Percentiles rank a stretch among this genome's conserved stretches.
phyloP scores from a whole-genome alignment of 2,113 vertebrate genomes.

The Cariama cristata region DNA sequence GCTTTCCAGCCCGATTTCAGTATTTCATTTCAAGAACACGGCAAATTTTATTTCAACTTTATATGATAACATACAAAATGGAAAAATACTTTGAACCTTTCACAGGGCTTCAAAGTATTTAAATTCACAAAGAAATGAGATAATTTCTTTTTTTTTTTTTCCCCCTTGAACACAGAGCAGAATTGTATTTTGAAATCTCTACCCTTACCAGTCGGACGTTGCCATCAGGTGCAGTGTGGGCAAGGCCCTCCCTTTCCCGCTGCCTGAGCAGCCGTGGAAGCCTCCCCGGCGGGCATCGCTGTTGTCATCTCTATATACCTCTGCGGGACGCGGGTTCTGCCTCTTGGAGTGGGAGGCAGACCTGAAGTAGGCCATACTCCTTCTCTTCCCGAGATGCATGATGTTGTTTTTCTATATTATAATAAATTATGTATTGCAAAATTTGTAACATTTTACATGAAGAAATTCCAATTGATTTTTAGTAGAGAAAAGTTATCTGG shows the following conservation, averaged over 20 bases:
- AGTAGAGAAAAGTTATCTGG: not conserved
- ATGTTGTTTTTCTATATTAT: not conserved
- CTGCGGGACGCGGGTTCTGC: not conserved
- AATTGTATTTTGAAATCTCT: not conserved
- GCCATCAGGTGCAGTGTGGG: not conserved
- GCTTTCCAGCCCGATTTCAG: not conserved
- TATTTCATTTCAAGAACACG: not conserved
- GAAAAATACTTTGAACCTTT: not conserved
- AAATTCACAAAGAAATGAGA: not conserved
- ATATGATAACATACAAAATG: not conserved
- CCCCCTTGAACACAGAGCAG: fast-evolving
- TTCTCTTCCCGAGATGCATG: not conserved
- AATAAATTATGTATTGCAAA: not conserved
- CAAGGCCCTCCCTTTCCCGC: not conserved
- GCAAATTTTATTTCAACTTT: not conserved
- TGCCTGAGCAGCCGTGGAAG: not conserved
- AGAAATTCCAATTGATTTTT: not conserved
- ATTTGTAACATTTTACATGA: not conserved
- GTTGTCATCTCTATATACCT: not conserved
- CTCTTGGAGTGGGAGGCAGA: not conserved
- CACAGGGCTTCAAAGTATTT: not conserved
- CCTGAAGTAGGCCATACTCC: not conserved
- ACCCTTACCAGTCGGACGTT: fast-evolving
- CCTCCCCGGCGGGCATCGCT: not conserved
- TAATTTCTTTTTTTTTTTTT: not conserved